These are phyloP conservation scores for Sitodiplosis mosellana DNA, from an alignment of 1,140 invertebrate genomes.

Conservation along the genomic window DNA sequence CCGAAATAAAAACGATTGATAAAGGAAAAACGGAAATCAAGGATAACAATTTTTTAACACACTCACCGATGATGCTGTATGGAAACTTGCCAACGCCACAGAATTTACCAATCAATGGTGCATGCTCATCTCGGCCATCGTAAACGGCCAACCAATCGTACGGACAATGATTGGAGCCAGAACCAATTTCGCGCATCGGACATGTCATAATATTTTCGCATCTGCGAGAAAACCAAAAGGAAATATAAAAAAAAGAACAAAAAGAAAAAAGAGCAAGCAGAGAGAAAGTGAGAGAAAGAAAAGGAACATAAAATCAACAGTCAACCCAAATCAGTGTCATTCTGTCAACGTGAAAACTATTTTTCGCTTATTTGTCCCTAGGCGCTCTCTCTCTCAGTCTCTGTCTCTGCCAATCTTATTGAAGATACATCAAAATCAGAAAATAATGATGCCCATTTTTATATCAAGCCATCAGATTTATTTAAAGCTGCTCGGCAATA, in stretches of 20 bases:
- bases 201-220: constrained; percentile 91
- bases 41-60: no score
- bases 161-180: constrained; percentile 69
- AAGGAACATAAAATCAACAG: not conserved
- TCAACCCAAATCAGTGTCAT: not conserved
- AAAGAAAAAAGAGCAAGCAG: constrained; percentile 5
- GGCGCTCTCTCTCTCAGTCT: not conserved
- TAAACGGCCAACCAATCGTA: constrained; percentile 81
- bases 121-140: constrained; percentile 73
- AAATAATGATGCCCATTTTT: not conserved
- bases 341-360: not conserved
- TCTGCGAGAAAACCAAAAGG: constrained; percentile 9
- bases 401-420: not conserved
- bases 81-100: constrained; percentile 88
- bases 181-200: constrained; percentile 75
- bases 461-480: not conserved
- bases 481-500: no score
- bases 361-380: not conserved
- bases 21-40: no score
- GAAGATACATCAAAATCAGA: not conserved
- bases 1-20: no score
- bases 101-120: constrained; percentile 74
- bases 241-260: not conserved
- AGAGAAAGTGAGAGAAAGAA: constrained; percentile 1
- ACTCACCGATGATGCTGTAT: constrained; percentile 66